These are phyloP conservation scores for Amphibalanus amphitrite DNA, from an alignment of 1,140 invertebrate species.

Conservation along the genomic window DNA sequence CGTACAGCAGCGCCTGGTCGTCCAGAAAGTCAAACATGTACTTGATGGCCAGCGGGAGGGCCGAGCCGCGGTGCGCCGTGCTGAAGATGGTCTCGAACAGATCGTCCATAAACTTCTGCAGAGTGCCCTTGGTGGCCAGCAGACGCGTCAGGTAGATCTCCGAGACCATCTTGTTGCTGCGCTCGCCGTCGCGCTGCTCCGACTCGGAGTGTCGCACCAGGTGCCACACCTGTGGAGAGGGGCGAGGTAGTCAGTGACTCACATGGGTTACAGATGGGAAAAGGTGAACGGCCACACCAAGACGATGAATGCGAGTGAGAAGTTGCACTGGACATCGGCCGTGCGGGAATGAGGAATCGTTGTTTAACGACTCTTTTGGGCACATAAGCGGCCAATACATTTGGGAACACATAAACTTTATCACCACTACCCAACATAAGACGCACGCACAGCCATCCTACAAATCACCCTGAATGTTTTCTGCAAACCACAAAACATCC, in stretches of 20 bases:
- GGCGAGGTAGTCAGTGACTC: not conserved
- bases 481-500: no score
- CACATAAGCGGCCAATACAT: not conserved
- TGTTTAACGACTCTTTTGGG: not conserved
- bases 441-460: no score
- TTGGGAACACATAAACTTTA: no score
- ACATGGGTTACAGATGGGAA: not conserved
- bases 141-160: conserved; percentile 87
- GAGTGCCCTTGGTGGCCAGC: conserved; percentile 86
- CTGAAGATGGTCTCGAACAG: conserved; percentile 78
- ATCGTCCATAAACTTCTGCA: conserved; percentile 92
- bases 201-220: conserved; percentile 16
- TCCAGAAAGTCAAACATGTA: conserved; percentile 93
- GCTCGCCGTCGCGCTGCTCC: conserved; percentile 51
- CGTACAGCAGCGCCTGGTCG: conserved; percentile 76
- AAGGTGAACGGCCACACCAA: not conserved
- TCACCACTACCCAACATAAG: no score
- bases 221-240: not conserved
- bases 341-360: not conserved
- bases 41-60: conserved; percentile 71
- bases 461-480: no score
- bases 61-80: conserved; percentile 48
- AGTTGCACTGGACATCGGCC: not conserved
- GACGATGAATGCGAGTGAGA: not conserved
- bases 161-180: conserved; percentile 53